Conservation (phyloP, 1,140 invertebrate genomes). For the Antheraea mylitta region DNA sequence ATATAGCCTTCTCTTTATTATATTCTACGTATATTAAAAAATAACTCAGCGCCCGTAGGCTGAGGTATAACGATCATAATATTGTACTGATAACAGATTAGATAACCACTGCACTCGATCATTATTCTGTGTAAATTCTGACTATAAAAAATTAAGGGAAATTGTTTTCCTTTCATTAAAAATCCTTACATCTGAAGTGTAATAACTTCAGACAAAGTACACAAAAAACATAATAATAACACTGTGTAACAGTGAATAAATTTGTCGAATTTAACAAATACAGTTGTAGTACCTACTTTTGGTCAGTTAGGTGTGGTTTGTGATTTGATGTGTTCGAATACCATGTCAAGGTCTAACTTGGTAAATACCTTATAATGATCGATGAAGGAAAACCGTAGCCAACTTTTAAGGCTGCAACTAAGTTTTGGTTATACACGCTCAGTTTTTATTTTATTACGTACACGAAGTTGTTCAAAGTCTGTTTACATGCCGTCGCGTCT, state of each 20-base stretch:
- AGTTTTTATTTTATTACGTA: neutral
- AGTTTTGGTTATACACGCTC: slow-evolving; percentile 14
- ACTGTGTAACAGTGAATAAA: too few relatives aligned
- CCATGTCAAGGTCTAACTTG: slow-evolving; percentile 19
- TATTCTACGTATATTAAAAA: slow-evolving; percentile 11
- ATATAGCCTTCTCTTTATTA: slow-evolving; percentile 27
- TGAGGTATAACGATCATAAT: slow-evolving; percentile 59
- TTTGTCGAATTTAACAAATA: neutral
- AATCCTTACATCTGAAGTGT: too few relatives aligned
- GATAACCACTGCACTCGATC: slow-evolving; percentile 66
- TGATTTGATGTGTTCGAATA: neutral
- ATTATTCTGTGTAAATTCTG: slow-evolving; percentile 16
- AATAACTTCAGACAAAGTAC: too few relatives aligned
- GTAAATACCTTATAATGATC: slow-evolving; percentile 17
- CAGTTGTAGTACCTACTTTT: neutral
- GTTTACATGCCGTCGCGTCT: neutral
- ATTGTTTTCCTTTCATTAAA: neutral
- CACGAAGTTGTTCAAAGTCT: neutral
- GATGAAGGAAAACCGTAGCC: slow-evolving; percentile 10
- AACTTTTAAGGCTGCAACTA: slow-evolving; percentile 16
- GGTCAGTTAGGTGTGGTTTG: neutral
- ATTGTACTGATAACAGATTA: slow-evolving; percentile 70
- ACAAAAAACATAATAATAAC: too few relatives aligned
- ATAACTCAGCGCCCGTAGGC: slow-evolving; percentile 45
- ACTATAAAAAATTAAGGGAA: neutral